Conservation (phyloP, 2,113 vertebrate genomes). For the Terrapene triunguis region DNA sequence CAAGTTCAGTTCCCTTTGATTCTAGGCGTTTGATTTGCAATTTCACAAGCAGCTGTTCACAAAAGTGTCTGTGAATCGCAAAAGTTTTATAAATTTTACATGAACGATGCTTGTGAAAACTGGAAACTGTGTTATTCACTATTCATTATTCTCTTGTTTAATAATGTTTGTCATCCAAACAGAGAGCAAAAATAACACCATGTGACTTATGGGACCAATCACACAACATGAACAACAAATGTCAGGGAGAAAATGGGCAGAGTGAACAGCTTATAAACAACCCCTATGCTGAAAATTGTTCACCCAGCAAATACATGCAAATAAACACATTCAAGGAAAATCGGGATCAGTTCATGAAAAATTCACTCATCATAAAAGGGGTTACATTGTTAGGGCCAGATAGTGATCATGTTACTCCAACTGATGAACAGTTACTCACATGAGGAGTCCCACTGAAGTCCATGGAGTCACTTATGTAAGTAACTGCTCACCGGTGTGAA, state of each 20-base stretch:
- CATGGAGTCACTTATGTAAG: neutral
- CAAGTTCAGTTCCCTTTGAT: slow-evolving; percentile 20
- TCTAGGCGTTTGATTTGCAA: neutral
- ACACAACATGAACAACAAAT: accelerated
- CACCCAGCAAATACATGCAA: accelerated
- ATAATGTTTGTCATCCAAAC: neutral
- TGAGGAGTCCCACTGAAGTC: neutral
- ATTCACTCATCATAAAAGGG: neutral
- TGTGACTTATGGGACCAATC: neutral
- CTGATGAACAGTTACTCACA: neutral
- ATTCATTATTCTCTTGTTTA: neutral
- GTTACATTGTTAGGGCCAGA: neutral
- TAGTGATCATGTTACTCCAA: neutral
- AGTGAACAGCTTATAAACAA: neutral
- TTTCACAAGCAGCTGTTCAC: neutral
- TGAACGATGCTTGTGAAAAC: neutral
- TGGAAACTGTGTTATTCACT: too few relatives aligned
- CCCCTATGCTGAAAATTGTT: accelerated
- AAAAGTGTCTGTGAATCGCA: neutral
- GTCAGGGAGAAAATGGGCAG: neutral
- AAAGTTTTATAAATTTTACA: accelerated
- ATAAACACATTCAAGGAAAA: neutral
- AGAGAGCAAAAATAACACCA: neutral
- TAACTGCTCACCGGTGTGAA: neutral
- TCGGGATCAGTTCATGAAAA: neutral